Evolutionary conservation across 2,888 invertebrate species (phyloP).

Genomic region (Andrena fulva): DNA sequence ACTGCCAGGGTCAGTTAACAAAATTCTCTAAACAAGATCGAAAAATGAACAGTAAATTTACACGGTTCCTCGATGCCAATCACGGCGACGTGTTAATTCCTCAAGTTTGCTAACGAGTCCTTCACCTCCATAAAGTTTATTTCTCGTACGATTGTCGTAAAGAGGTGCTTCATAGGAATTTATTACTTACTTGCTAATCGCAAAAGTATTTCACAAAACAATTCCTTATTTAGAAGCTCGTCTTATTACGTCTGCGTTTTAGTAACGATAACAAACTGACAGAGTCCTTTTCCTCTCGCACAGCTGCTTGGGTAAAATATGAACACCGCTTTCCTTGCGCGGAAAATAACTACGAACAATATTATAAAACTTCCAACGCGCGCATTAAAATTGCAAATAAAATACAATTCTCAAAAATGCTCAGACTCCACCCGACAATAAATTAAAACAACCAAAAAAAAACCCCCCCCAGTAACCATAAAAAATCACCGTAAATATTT

Average conservation of each 20-base stretch:
- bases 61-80: slow-evolving; percentile 20
- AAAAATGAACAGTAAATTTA: slow-evolving; percentile 20
- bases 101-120: slow-evolving; percentile 19
- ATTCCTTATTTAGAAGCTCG: neutral
- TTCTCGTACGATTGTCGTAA: neutral
- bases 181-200: neutral
- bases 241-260: neutral
- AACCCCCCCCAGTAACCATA: too few relatives aligned
- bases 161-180: neutral
- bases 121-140: slow-evolving; percentile 1
- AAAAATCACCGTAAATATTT: neutral
- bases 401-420: too few relatives aligned
- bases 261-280: neutral
- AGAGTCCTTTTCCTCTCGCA: neutral
- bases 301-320: neutral
- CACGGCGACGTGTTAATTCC: slow-evolving; percentile 6
- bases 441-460: too few relatives aligned
- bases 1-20: slow-evolving; percentile 17
- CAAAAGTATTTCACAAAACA: neutral
- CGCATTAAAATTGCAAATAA: too few relatives aligned
- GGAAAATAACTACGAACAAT: too few relatives aligned
- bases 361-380: too few relatives aligned
- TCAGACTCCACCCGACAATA: too few relatives aligned
- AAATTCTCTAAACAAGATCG: neutral
- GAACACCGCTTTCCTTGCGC: neutral